Conservation (phyloP, 2,113 vertebrate genomes). For the Ptychochromis oligacanthus region DNA sequence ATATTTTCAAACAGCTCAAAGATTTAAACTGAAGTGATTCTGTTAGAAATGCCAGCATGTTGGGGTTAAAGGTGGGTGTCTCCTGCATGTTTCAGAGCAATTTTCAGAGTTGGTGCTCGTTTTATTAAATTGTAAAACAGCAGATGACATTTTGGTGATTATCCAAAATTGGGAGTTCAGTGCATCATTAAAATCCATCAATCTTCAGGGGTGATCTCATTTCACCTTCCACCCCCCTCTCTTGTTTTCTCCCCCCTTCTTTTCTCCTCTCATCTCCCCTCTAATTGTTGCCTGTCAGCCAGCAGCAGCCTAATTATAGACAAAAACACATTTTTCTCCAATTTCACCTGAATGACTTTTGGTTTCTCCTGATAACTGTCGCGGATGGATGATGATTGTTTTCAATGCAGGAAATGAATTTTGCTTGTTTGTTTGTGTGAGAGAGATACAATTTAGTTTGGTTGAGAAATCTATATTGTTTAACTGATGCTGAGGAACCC, state of each 20-base stretch:
- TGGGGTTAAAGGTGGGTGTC: background rate
- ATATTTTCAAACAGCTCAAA: fast-evolving
- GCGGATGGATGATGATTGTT: slow-evolving; percentile 36
- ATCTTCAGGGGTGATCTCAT: slow-evolving; percentile 10
- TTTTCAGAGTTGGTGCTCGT: background rate
- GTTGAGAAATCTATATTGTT: background rate
- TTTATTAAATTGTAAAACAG: slow-evolving; percentile 11
- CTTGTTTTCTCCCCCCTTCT: background rate
- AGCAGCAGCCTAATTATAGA: background rate
- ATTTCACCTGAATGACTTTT: slow-evolving; percentile 30
- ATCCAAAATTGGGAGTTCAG: slow-evolving; percentile 2
- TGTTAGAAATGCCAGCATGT: background rate
- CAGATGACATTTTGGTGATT: background rate
- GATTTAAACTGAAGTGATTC: background rate
- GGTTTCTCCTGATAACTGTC: slow-evolving; percentile 14
- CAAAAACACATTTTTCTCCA: slow-evolving; percentile 19
- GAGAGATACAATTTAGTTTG: background rate
- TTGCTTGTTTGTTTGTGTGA: background rate
- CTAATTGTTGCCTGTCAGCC: slow-evolving; percentile 6
- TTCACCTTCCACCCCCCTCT: background rate
- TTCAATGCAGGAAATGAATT: slow-evolving; percentile 19
- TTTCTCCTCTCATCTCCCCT: background rate
- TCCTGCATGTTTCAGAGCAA: background rate
- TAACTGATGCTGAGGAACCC: background rate
- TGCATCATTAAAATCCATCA: background rate